phyloP scores from a whole-genome alignment of 2,888 invertebrate species.

The Cheilosia vulpina region DNA sequence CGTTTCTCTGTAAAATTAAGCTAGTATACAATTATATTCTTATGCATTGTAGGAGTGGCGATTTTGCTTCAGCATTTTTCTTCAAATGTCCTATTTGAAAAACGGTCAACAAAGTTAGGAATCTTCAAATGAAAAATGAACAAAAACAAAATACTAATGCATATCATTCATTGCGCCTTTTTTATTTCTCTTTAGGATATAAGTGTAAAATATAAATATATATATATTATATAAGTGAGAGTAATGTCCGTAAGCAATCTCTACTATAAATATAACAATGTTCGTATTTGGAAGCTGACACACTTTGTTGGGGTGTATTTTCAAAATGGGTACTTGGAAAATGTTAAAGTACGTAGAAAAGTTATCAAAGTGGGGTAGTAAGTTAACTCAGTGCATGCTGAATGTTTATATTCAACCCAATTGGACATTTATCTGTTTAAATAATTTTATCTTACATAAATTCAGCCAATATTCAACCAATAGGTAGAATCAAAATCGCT shows the following conservation, averaged over 20 bases:
- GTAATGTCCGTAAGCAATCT: slow-evolving; percentile 69
- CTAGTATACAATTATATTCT: slow-evolving; percentile 42
- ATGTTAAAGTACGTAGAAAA: neutral
- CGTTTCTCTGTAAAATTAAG: slow-evolving; percentile 78
- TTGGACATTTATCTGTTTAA: no score
- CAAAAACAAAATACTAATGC: slow-evolving; percentile 80
- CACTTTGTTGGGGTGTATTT: slow-evolving; percentile 36
- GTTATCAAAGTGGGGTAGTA: neutral
- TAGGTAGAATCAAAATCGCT: neutral
- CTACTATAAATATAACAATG: slow-evolving; percentile 49
- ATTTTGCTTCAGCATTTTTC: neutral
- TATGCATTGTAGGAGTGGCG: slow-evolving; percentile 54
- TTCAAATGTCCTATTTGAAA: slow-evolving; percentile 39
- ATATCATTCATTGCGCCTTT: slow-evolving; percentile 83
- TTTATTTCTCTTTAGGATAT: slow-evolving; percentile 77
- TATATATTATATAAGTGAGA: slow-evolving; percentile 35
- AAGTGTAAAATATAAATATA: slow-evolving; percentile 64
- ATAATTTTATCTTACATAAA: neutral
- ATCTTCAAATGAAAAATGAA: slow-evolving; percentile 38
- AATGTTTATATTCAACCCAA: neutral
- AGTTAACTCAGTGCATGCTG: neutral
- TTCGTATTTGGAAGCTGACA: neutral
- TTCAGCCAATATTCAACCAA: neutral
- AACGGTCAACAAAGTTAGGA: slow-evolving; percentile 39
- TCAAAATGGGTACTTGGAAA: slow-evolving; percentile 15